Evolutionary conservation across 2,888 invertebrate species (phyloP).

Genomic region (Caenorhabditis doughertyi): DNA sequence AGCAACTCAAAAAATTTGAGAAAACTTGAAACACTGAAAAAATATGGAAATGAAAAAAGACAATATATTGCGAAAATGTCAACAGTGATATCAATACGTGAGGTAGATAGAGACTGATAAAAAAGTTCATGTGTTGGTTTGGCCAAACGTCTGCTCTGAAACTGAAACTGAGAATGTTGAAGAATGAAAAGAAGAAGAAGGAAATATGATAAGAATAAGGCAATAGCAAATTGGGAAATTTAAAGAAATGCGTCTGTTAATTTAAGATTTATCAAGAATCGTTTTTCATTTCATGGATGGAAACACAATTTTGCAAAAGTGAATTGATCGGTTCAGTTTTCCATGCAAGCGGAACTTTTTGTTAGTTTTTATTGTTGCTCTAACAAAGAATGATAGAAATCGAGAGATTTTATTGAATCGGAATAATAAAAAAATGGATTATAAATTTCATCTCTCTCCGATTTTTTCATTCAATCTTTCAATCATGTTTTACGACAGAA

Average conservation of each 20-base stretch:
- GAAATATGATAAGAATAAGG: conserved; percentile 22
- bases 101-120: conserved; percentile 40
- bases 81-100: conserved; percentile 46
- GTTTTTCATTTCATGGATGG: background rate
- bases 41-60: conserved; percentile 9
- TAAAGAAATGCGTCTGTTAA: background rate
- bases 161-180: conserved; percentile 6
- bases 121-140: conserved; percentile 39
- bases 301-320: background rate
- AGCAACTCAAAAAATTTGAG: background rate
- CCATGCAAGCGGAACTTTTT: conserved; percentile 6
- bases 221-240: background rate
- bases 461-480: background rate
- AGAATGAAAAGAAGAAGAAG: background rate
- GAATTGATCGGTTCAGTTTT: background rate
- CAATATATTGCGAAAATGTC: conserved; percentile 33
- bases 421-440: conserved; percentile 13
- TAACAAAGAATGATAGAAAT: background rate
- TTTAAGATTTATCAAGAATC: background rate
- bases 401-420: background rate
- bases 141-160: conserved; percentile 29
- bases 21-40: background rate
- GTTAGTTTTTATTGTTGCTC: background rate
- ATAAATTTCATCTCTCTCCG: conserved; percentile 13
- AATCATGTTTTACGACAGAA: conserved; percentile 46